Conservation (phyloP, 2,797 vertebrate species). For the Staurois parvus region DNA sequence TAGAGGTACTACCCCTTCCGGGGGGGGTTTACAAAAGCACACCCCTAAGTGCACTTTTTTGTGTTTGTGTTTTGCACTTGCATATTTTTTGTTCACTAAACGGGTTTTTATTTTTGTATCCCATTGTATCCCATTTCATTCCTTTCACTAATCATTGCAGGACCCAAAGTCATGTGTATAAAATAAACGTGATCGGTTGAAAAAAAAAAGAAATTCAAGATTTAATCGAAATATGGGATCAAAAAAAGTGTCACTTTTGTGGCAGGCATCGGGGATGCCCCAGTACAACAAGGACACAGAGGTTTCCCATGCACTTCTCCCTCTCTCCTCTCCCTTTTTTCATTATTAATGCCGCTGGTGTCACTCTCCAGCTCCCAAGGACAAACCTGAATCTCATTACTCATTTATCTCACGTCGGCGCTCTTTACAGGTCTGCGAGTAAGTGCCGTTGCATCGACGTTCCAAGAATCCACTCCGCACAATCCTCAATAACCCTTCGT, state of each 20-base stretch:
- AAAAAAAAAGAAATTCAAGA: too few relatives aligned
- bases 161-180: too few relatives aligned
- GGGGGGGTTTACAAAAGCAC: too few relatives aligned
- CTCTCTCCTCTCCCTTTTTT: neutral
- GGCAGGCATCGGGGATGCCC: neutral
- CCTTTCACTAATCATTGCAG: too few relatives aligned
- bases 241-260: neutral
- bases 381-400: slow-evolving; percentile 16
- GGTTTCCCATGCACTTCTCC: neutral
- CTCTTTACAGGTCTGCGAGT: neutral
- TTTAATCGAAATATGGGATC: too few relatives aligned
- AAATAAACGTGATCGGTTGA: too few relatives aligned
- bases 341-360: slow-evolving; percentile 6
- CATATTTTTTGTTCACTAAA: too few relatives aligned
- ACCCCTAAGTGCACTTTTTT: too few relatives aligned
- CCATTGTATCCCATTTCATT: too few relatives aligned
- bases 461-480: neutral
- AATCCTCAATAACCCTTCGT: neutral
- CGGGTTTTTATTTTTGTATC: too few relatives aligned
- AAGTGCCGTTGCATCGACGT: neutral
- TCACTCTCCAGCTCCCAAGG: slow-evolving; percentile 32
- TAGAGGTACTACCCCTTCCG: too few relatives aligned
- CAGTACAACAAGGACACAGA: neutral
- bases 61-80: too few relatives aligned
- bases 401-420: slow-evolving; percentile 22